Evolutionary conservation across 1,140 invertebrate species (phyloP).

Genomic region (Capitella teleta): DNA sequence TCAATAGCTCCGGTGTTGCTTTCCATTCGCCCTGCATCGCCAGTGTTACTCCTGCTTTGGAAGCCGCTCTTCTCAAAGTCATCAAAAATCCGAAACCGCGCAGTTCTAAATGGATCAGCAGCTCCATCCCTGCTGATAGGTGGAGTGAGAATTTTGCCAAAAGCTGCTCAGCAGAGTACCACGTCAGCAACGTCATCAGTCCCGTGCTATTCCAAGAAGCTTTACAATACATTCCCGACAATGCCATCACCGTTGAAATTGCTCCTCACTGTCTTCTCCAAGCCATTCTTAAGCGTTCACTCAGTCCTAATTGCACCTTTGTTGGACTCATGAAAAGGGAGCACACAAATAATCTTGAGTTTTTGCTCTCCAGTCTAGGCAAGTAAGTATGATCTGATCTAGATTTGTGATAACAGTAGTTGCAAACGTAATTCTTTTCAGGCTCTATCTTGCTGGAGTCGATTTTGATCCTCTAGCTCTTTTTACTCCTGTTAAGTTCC

Average conservation of each 20-base stretch:
- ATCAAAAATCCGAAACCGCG: background rate
- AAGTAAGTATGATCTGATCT: background rate
- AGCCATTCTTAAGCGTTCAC: conserved; percentile 67
- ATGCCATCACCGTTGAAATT: conserved; percentile 81
- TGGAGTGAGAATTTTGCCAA: background rate
- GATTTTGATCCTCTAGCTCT: conserved; percentile 59
- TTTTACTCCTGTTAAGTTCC: conserved; percentile 63
- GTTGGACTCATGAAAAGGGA: conserved; percentile 65
- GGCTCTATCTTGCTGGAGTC: conserved; percentile 54
- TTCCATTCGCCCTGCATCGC: conserved; percentile 93
- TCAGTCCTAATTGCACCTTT: conserved; percentile 49
- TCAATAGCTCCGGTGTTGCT: conserved; percentile 75
- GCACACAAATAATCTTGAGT: conserved; percentile 48
- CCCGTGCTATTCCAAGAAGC: conserved; percentile 74
- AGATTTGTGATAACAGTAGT: conserved; percentile 41
- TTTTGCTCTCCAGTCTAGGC: background rate
- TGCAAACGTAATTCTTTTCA: conserved; percentile 51
- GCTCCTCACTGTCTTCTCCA: conserved; percentile 83
- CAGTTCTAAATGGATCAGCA: background rate
- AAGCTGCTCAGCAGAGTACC: conserved; percentile 70
- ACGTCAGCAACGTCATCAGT: conserved; percentile 81
- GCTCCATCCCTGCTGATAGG: background rate
- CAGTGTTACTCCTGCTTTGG: too few relatives aligned
- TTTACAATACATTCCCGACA: conserved; percentile 63
- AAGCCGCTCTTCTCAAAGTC: background rate